Conservation (phyloP, 2,888 invertebrate species). For the Dicycla oo region DNA sequence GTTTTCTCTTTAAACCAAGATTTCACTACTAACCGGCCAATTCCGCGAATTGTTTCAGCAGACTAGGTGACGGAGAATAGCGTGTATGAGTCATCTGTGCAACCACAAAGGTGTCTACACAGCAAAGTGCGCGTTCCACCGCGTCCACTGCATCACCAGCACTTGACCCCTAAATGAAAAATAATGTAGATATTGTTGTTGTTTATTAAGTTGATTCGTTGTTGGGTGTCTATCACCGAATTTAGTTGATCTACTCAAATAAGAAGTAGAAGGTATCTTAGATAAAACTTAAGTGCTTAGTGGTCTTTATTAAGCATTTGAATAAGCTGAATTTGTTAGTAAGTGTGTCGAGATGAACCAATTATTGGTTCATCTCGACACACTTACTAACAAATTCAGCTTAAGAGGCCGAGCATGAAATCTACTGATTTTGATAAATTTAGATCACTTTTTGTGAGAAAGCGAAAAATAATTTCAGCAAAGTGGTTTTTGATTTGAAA, state of each 20-base stretch:
- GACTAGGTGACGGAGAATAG: conserved; percentile 22
- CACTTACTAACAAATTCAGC: not conserved
- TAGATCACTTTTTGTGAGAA: too few species aligned
- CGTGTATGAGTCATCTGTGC: conserved; percentile 17
- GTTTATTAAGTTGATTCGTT: not conserved
- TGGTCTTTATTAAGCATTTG: not conserved
- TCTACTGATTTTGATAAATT: too few species aligned
- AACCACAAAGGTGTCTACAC: conserved; percentile 40
- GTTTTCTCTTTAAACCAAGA: not conserved
- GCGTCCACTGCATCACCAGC: conserved; percentile 37
- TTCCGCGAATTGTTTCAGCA: conserved; percentile 60
- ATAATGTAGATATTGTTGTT: not conserved
- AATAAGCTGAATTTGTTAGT: too few species aligned
- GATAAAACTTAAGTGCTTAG: not conserved
- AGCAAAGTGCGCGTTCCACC: conserved; percentile 57
- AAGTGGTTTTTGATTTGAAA: too few species aligned
- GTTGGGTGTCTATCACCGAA: not conserved
- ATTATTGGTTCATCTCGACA: not conserved
- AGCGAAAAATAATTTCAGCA: too few species aligned
- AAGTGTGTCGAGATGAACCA: too few species aligned
- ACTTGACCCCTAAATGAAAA: conserved; percentile 13
- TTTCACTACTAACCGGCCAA: conserved; percentile 55
- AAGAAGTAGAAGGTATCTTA: not conserved
- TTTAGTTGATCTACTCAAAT: not conserved
- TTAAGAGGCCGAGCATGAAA: too few species aligned